A percentile compares a stretch with the other conserved stretches of the same genome.
phyloP scores from a whole-genome alignment of 2,113 vertebrate genomes.

The Macrotus californicus region DNA sequence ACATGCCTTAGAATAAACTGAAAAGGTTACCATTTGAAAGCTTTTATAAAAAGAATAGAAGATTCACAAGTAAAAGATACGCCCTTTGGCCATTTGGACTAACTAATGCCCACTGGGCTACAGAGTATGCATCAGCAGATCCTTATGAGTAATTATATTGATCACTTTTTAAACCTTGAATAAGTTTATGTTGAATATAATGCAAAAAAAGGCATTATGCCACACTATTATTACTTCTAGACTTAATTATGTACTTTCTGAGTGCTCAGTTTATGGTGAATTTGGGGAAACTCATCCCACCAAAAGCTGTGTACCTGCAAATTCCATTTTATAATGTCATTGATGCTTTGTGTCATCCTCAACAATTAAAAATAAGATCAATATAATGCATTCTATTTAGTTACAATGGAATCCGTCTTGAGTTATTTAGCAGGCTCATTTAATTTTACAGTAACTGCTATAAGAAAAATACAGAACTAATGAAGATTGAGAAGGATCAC shows the following conservation, averaged over 20 bases:
- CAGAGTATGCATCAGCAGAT: background rate
- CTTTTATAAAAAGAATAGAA: conserved; percentile 11
- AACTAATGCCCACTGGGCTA: background rate
- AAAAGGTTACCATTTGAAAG: conserved; percentile 18
- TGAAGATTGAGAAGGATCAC: conserved; percentile 20
- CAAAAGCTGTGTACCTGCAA: conserved; percentile 17
- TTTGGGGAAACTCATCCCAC: background rate
- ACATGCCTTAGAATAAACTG: background rate
- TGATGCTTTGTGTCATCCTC: conserved; percentile 2
- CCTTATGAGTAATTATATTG: background rate
- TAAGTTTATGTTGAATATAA: background rate
- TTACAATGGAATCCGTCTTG: conserved; percentile 6
- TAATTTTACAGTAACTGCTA: conserved; percentile 29
- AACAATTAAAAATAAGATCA: conserved; percentile 31
- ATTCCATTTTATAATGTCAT: conserved; percentile 10
- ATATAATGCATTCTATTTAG: conserved; percentile 29
- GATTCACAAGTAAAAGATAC: background rate
- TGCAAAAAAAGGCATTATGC: background rate
- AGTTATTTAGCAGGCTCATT: conserved; percentile 44
- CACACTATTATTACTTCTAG: background rate
- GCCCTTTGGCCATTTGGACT: background rate
- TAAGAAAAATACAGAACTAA: conserved; percentile 14
- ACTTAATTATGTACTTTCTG: background rate
- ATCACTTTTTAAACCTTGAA: conserved; percentile 23
- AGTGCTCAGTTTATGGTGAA: background rate